Conservation (phyloP, 2,113 vertebrate genomes). For the Pristiophorus japonicus region DNA sequence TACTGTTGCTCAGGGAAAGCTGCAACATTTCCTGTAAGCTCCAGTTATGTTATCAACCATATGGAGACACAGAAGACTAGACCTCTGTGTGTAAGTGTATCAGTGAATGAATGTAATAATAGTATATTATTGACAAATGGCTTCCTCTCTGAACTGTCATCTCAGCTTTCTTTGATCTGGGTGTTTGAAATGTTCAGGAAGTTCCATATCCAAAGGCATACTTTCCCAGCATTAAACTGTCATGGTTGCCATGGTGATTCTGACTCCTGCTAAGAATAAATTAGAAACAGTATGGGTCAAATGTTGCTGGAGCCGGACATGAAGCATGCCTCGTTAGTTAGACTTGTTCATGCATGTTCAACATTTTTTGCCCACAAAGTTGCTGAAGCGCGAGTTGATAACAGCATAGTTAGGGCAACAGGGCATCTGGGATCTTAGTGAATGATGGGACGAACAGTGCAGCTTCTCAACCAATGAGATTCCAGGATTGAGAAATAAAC, state of each 20-base stretch:
- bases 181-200: background rate
- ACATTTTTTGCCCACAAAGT: background rate
- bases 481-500: too few relatives aligned
- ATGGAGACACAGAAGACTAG: background rate
- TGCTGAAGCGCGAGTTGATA: background rate
- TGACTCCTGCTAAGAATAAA: background rate
- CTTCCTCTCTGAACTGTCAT: constrained; percentile 11
- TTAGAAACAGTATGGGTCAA: background rate
- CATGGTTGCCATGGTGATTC: background rate
- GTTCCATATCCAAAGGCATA: background rate
- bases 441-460: background rate
- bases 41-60: background rate
- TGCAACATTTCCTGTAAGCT: background rate
- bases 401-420: background rate
- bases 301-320: background rate
- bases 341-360: background rate
- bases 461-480: background rate
- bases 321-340: background rate
- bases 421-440: background rate
- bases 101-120: background rate
- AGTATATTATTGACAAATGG: background rate
- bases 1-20: background rate
- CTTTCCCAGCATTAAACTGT: background rate
- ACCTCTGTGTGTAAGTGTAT: background rate
- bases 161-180: background rate